Base-by-base conservation (phyloP, 2,797 vertebrate genomes). In the Momotus momota region DNA sequence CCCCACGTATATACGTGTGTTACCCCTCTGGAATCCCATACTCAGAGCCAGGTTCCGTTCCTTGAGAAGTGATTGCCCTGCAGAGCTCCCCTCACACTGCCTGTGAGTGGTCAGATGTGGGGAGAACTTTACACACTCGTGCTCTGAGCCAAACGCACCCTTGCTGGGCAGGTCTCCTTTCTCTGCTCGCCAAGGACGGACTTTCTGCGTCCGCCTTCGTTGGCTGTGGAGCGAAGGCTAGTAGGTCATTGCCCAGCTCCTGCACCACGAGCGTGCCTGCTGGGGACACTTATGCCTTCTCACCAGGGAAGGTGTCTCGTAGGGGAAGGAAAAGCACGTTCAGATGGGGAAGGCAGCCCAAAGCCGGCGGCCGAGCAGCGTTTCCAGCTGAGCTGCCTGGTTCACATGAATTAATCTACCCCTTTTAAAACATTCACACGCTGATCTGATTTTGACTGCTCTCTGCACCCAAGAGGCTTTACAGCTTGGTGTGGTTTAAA, bases 361-460 rank as follows among this genome's bases (percentile, higher is more conserved):
- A 87, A 88, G 66, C 22, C 7, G 5, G 45, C 69, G 78, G 86
- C 55, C 0, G 0, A 93, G 54, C 84, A 74, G 52, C 72, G 58
- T 38, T 35, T 94, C 91, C 92, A 94, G 48, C 84, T 78, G 78
- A 82, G 86, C 78, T 85, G 52, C 67, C 67, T 75, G 61, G 38
- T 20, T 88, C 61, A 61, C 40, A 26, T 61, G 61, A 93, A 81
- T 95, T 91, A 81, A 93, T 90, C 70, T 71, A 38, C 29, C 43
- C 25, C 51, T 95, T 94, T 86, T 90, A 79, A 90, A 93, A 62
- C 49, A 45, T 65, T 71, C 84, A 81, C 79, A 79, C 0, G 0
- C 75, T 70, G 77, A 48, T 95, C 70, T 94, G 94, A 83, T 92
- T 86, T 88, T 90, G 69, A n/a, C 77, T 79, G 79, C 69, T 93